Evolutionary conservation across 2,888 invertebrate genomes (phyloP), one percentile per base, ranked within the genome.

Genomic region (Microdon myrmicae): DNA sequence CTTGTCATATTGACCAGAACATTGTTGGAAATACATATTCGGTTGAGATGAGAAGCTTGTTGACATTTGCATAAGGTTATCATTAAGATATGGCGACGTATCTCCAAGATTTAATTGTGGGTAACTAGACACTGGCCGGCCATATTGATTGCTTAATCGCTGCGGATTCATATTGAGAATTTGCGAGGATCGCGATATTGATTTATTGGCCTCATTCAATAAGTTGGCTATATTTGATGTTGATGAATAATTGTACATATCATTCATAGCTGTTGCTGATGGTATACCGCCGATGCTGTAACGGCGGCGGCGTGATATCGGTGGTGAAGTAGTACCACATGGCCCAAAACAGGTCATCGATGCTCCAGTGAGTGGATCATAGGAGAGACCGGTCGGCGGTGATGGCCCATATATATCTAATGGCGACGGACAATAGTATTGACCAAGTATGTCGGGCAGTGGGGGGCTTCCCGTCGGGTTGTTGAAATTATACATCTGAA

Each of bases 401-500:
- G 68, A 41, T 29, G 73, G 73, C 4, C 78, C 76, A 61, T 76
- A 79, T 31, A 76, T 71, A 25, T 79, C 78, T 47, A 67, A 41
- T 23, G 71, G 55, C 44, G 61, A 67, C 39, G 47, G 64, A 67
- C 55, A 68, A 72, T 78, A 78, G 68, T 77, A 78, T 69, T 76
- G 77, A 68, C 79, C 79, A 59, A 79, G 75, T 68, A 79, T 79
- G 69, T 80, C 79, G 68, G 78, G 77, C 71, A 79, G 71, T 70
- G 79, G 78, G 68, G 80, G 79, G 69, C 79, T 79, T 73, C 79
- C 77, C 68, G 74, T 48, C 67, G 74, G 72, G 69, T 76, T 71
- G 75, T 72, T 78, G 75, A 74, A 77, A 77, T 77, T 76, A 75
- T 78, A 80, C 79, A 80, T 80, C 80, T 80, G 80, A 79, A 80